These are phyloP conservation scores for Falco concolor DNA, from an alignment of 2,797 vertebrate genomes.

Conservation along the genomic window DNA sequence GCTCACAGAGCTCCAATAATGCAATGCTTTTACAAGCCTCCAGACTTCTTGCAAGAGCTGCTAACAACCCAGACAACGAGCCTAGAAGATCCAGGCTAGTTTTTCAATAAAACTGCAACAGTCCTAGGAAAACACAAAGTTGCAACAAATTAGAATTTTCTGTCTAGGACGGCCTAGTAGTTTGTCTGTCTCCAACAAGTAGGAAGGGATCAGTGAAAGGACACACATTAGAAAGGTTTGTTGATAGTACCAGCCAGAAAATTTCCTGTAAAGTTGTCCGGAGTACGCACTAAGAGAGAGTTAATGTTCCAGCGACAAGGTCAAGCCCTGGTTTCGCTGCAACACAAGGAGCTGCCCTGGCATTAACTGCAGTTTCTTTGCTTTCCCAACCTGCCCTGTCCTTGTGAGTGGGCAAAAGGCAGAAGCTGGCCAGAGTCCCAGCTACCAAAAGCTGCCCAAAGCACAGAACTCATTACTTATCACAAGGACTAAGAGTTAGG, in stretches of 20 bases:
- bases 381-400: slow-evolving; percentile 25
- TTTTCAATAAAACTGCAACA: not conserved
- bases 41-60: not conserved
- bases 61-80: not conserved
- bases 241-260: not conserved
- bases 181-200: not conserved
- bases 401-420: not conserved
- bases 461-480: not conserved
- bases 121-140: not conserved
- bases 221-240: not conserved
- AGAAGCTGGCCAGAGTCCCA: slow-evolving; percentile 7
- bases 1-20: not conserved
- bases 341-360: not conserved
- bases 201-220: not conserved
- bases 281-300: not conserved
- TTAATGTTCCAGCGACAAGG: not conserved
- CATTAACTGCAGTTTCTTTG: not conserved
- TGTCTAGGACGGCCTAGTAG: not conserved
- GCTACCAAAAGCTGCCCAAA: slow-evolving; percentile 1
- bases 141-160: not conserved
- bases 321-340: not conserved
- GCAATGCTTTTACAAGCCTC: not conserved
- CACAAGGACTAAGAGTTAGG: not conserved
- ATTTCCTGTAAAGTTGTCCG: not conserved
- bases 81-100: not conserved